Percentiles rank a stretch among this genome's conserved stretches.
phyloP scores from a whole-genome alignment of 2,113 vertebrate genomes.

The Diphyllodes magnificus region DNA sequence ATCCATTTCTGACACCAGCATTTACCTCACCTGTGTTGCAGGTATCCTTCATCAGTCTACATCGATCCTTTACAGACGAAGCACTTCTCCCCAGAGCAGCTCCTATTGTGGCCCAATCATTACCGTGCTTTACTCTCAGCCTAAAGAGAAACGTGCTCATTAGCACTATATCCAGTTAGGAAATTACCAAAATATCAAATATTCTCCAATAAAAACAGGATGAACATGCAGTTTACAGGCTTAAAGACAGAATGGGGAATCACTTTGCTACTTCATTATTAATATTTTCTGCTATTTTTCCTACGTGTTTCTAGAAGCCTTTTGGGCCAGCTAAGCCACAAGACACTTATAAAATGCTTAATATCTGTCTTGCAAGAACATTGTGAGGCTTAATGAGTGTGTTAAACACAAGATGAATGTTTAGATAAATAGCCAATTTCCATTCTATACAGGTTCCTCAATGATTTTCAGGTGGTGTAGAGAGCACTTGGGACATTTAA shows the following conservation, averaged over 20 bases:
- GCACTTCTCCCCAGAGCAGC: constrained; percentile 94
- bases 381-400: not conserved
- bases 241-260: not conserved
- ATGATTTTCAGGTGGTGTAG: not conserved
- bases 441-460: not conserved
- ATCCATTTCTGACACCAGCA: not conserved
- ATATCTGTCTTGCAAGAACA: not conserved
- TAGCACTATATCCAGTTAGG: not conserved
- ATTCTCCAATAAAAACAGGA: not conserved
- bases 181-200: not conserved
- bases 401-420: not conserved
- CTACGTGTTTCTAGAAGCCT: not conserved
- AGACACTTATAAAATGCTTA: not conserved
- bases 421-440: not conserved
- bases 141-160: constrained; percentile 69
- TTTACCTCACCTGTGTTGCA: constrained; percentile 90
- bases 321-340: not conserved
- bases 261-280: not conserved
- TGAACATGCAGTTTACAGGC: not conserved
- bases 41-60: constrained; percentile 97
- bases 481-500: not conserved
- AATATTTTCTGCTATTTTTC: not conserved
- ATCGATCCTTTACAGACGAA: constrained; percentile 96
- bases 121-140: constrained; percentile 91
- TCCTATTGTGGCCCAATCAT: constrained; percentile 98